Evolutionary conservation across 2,888 invertebrate species (phyloP).

Genomic region (Eristalis arbustorum): DNA sequence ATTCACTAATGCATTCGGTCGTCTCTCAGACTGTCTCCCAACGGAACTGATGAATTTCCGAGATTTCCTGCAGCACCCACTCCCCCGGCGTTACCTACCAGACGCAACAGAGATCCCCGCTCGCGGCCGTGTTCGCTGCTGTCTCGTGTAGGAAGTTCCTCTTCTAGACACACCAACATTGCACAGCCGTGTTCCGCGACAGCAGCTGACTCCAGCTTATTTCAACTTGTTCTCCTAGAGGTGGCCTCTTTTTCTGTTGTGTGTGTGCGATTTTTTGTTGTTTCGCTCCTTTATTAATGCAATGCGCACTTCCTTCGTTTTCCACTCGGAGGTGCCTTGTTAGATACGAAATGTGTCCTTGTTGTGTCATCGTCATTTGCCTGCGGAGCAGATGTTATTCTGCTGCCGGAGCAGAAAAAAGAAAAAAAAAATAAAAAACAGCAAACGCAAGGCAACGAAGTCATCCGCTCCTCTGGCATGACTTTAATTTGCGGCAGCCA

Average conservation of each 20-base stretch:
- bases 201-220: slow-evolving; percentile 31
- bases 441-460: neutral
- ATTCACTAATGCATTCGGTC: neutral
- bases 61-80: neutral
- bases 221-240: slow-evolving; percentile 8
- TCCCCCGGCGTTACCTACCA: neutral
- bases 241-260: neutral
- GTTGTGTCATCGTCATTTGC: slow-evolving; percentile 56
- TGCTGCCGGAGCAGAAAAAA: slow-evolving; percentile 13
- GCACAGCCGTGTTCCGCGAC: slow-evolving; percentile 38
- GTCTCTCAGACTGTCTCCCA: neutral
- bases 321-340: slow-evolving; percentile 50
- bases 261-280: neutral
- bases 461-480: neutral
- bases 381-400: slow-evolving; percentile 48
- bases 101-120: neutral
- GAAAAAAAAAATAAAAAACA: neutral
- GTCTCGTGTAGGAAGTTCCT: neutral
- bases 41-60: neutral
- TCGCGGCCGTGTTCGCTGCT: neutral
- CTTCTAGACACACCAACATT: slow-evolving; percentile 27
- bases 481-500: slow-evolving; percentile 39
- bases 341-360: slow-evolving; percentile 56
- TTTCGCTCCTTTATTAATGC: slow-evolving; percentile 16
- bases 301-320: slow-evolving; percentile 35